Evolutionary conservation across 2,797 vertebrate genomes (phyloP).

Genomic region (Benthosema pterotum): DNA sequence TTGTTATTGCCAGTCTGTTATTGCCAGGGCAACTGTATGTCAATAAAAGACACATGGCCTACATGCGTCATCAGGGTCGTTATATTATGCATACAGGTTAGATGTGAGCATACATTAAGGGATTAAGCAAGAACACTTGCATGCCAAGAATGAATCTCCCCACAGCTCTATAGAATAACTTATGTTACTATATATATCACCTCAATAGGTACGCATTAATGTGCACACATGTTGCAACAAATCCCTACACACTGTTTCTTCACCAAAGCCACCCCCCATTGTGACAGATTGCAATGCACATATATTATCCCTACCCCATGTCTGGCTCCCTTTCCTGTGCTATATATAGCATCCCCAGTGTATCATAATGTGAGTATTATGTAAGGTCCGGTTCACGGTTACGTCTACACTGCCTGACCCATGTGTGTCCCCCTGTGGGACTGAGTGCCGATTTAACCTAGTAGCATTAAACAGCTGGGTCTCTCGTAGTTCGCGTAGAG

Average conservation of each 20-base stretch:
- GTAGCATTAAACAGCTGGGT: not conserved
- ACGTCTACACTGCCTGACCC: constrained; percentile 24
- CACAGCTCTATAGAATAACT: too few species aligned
- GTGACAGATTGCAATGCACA: constrained; percentile 20
- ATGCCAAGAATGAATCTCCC: too few species aligned
- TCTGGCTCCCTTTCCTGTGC: constrained; percentile 23
- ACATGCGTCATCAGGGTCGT: constrained; percentile 29
- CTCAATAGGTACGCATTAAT: too few species aligned
- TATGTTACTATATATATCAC: too few species aligned
- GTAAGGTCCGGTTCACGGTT: constrained; percentile 34
- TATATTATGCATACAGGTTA: constrained; percentile 30
- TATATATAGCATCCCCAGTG: constrained; percentile 55
- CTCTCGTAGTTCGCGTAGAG: not conserved
- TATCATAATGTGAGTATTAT: constrained; percentile 52
- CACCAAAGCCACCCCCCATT: not conserved
- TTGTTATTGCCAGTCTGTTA: not conserved
- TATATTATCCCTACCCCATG: constrained; percentile 46
- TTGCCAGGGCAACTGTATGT: not conserved
- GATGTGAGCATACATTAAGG: not conserved
- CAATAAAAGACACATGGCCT: constrained; percentile 4
- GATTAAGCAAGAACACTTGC: too few species aligned
- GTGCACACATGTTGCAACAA: too few species aligned
- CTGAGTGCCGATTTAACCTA: constrained; percentile 3
- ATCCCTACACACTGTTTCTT: not conserved
- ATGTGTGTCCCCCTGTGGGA: not conserved